Evolutionary conservation across 2,888 invertebrate species (phyloP).

Genomic region (Drosophila siamana): DNA sequence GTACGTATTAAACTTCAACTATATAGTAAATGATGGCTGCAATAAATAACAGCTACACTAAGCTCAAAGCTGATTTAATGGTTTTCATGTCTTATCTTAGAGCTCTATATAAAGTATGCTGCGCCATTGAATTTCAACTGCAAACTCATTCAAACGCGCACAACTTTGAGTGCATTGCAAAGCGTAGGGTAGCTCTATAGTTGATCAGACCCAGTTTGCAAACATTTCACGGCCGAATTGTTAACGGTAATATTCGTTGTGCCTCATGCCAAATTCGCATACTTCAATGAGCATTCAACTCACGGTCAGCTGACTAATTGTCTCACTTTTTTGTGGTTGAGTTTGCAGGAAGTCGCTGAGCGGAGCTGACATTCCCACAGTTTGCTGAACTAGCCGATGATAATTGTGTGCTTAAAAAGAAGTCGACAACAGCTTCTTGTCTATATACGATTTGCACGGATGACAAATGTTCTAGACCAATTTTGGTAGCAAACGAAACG

Average conservation of each 20-base stretch:
- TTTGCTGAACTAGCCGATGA: constrained; percentile 29
- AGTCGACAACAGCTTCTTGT: constrained; percentile 46
- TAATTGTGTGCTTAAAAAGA: constrained; percentile 32
- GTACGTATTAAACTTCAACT: too few species aligned
- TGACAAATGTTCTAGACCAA: constrained; percentile 51
- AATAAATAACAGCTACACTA: too few species aligned
- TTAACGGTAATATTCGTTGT: constrained; percentile 44
- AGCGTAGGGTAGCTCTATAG: too few species aligned
- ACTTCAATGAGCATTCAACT: constrained; percentile 7
- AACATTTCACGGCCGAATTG: too few species aligned
- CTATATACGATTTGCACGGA: constrained; percentile 20
- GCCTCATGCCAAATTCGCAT: constrained; percentile 34
- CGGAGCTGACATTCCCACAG: neutral
- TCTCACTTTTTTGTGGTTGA: neutral
- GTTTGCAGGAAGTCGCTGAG: constrained; percentile 39
- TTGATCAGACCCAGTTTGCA: too few species aligned
- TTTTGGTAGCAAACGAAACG: constrained; percentile 39
- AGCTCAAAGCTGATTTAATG: too few species aligned
- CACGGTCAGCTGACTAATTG: constrained; percentile 48
- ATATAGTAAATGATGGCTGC: too few species aligned
- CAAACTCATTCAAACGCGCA: too few species aligned
- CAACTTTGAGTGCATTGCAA: too few species aligned
- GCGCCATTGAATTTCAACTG: too few species aligned
- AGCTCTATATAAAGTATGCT: too few species aligned
- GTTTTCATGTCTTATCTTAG: too few species aligned